Base-by-base conservation (phyloP, 92 coral and sea anemone species). In the Epizoanthus illoricatus region DNA sequence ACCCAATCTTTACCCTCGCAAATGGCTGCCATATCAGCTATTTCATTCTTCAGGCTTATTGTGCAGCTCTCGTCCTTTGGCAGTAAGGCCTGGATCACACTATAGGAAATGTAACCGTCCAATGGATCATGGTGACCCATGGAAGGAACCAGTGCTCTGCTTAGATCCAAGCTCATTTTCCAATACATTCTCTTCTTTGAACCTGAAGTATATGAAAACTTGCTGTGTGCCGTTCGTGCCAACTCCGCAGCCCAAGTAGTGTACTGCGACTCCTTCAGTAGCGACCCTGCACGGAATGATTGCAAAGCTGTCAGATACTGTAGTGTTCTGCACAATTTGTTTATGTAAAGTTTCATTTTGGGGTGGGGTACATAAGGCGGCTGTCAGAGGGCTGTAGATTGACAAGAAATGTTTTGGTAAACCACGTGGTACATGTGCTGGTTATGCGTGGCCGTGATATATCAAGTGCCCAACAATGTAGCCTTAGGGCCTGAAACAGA, bases 51-150 rank as follows among this genome's bases (percentile, higher is more conserved):
- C 21, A 89, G 67, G 69, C 75, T 79, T 61, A 81, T 8, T 52
- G 58, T 73, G 36, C 64, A 78, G 41, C 64, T 71, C 4, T 73
- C 74, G 16, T 65, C 87, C 20, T 62, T 64, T 11, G 85, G 49
- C 49, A 81, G 81, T 5, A 76, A 56, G 17, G 86, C 65, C 18
- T 89, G 85, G 69, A 89, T 86, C 63, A 75, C 90, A 33, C 68
- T 86, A 73, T 89, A 89, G 45, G 92, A 83, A 43, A 89, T 89
- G 87, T 86, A 86, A 36, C 92, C 92, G 76, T 89, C 92, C 18
- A 89, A 60, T 19, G 92, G 92, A 71, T 89, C 92, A 54, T 89
- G 92, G 52, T 89, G 92, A 33, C 92, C 92, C 92, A 89, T 89
- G 70, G 90, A 86, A n/a, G 85, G 88, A 12, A 89, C 92, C 33